Evolutionary conservation across 1,140 invertebrate species (phyloP), one percentile per base, ranked within the genome.

Genomic region (Brachionus rubens): DNA sequence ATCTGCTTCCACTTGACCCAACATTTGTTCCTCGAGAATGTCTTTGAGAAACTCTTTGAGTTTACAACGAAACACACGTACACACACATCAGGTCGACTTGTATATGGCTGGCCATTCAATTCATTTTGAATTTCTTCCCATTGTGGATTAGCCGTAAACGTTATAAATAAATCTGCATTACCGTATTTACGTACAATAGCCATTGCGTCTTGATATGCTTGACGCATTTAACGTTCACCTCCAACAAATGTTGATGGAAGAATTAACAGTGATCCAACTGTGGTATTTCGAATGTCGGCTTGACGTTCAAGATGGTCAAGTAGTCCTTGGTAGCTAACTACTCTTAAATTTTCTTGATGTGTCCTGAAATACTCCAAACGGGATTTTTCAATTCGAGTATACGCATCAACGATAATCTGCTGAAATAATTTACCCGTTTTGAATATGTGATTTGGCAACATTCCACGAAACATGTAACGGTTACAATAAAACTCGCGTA

Each of bases 61-160:
- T 79, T 88, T 88, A 78, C 83, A 79, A 62, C 80, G 80, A 79
- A 87, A 88, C 9, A 88, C 85, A 77, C 86, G 76, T 59, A 82
- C 78, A 26, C 84, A 78, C 24, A 87, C 40, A 78, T 87, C 86
- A 48, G 84, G 83, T 21, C 85, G 48, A 80, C 85, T 80, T 30
- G 75, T 26, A 9, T 80, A 6, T 50, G 46, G 77, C 79, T 85
- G 78, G 3, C 78, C 56, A 10, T 79, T 75, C 48, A 87, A 77
- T 14, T 78, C 54, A 33, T 79, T 28, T 48, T 59, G 46, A 10
- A 87, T 85, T 78, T 87, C 83, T 16, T 43, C 48, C 80, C 79
- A 81, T 1, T 75, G 47, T 41, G 81, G 80, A 77, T 82, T 81
- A 36, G 77, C 78, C 7, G 80, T 82, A 48, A 82, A 79, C 5